These are phyloP conservation scores for Amaurobius ferox DNA, from an alignment of 2,888 invertebrate genomes.

Conservation along the genomic window DNA sequence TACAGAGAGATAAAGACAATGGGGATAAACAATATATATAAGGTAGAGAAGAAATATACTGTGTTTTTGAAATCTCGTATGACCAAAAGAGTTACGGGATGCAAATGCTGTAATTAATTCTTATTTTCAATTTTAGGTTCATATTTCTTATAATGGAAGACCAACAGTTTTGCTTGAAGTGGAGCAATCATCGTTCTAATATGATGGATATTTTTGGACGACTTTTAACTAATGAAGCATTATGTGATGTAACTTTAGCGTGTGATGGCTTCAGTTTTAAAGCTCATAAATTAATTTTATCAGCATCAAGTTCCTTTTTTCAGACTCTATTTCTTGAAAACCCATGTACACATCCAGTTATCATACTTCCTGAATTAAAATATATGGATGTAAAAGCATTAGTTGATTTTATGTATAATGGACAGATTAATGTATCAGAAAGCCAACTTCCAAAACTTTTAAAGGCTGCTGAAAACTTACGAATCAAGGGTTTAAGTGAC, in stretches of 20 bases:
- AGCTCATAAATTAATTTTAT: conserved; percentile 94
- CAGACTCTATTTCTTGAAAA: conserved; percentile 93
- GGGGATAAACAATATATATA: no score
- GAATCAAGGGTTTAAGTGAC: conserved; percentile 84
- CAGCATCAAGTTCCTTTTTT: conserved; percentile 95
- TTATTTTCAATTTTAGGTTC: no score
- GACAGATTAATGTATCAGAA: conserved; percentile 94
- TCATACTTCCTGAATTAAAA: conserved; percentile 93
- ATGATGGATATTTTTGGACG: conserved; percentile 92
- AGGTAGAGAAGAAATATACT: no score
- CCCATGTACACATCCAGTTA: conserved; percentile 94
- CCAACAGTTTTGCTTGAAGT: conserved; percentile 92
- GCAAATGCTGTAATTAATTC: no score
- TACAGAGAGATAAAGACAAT: no score
- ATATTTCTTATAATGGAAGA: conserved; percentile 17
- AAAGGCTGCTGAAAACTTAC: conserved; percentile 92
- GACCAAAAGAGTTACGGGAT: no score
- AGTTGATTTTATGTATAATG: conserved; percentile 96
- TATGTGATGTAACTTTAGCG: conserved; percentile 93
- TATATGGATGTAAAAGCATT: conserved; percentile 92
- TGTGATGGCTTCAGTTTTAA: conserved; percentile 93
- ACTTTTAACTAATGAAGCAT: conserved; percentile 90
- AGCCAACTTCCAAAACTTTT: conserved; percentile 91
- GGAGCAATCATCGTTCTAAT: conserved; percentile 95
- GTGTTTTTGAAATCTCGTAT: no score